Evolutionary conservation across 1,140 invertebrate species (phyloP), one percentile per base, ranked within the genome.

Genomic region (Brachionus koreanus): DNA sequence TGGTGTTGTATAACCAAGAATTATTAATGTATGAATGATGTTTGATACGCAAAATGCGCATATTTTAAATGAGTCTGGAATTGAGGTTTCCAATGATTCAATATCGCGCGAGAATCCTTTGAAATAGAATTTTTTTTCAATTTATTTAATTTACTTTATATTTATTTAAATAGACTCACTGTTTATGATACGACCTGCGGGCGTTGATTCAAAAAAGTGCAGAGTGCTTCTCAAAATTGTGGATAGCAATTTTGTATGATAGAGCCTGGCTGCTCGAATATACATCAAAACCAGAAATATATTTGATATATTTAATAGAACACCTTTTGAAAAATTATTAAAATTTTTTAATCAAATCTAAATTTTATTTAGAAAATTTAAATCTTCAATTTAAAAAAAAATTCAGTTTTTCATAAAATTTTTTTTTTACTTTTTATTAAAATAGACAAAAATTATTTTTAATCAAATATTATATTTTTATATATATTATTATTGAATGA

Each of bases 151-250:
- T 65, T 65, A 2, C 5, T 29, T 9, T 23, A 2, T 57, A 2
- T n/a, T 23, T 33, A 23, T n/a, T 67, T 33, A 6, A 0, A 6
- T 29, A 29, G 29, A 46, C 42, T 74, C 43, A 74, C 69, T 89
- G 86, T 95, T 94, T 46, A 95, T 87, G 43, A 94, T 92, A 82
- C 92, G 89, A 10, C 94, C 94, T 83, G 92, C 87, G 16, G 94
- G 93, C 87, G 93, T 95, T 10, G 90, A 90, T 85, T 94, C 89
- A 91, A 93, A 96, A 90, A 93, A 93, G 2, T 84, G 83, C 85
- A 91, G 86, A 1, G 90, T 89, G 92, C 91, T 86, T 91, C 91
- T 86, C 97, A 88, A 85, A 97, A 90, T 75, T 9, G 83, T 61
- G 43, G 23, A 33, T 10, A 74, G 43, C 13, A 82, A 16, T 74